Percentiles rank a stretch among this genome's conserved stretches.
Conservation (phyloP, 2,113 vertebrate genomes). For the Equus quagga region DNA sequence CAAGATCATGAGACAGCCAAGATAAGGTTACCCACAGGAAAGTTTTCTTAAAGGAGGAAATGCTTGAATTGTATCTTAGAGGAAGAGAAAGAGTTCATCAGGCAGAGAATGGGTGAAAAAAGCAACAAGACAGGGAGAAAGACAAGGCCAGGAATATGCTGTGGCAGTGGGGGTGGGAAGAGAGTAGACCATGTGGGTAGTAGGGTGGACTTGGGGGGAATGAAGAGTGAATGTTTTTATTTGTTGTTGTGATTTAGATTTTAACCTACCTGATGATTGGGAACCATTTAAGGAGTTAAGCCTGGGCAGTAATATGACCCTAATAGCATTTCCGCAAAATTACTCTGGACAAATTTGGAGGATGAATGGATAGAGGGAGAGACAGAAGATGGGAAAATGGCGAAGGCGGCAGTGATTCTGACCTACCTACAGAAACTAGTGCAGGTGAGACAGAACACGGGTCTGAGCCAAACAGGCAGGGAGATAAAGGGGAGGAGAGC, state of each 20-base stretch:
- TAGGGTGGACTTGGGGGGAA: neutral
- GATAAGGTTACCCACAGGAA: neutral
- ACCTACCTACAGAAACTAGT: neutral
- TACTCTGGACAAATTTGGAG: neutral
- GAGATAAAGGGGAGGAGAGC: neutral
- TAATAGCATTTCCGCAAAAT: neutral
- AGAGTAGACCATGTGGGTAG: too few species aligned
- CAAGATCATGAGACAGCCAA: constrained; percentile 7
- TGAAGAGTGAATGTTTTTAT: accelerated
- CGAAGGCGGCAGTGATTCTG: neutral
- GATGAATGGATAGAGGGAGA: neutral
- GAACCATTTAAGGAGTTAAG: neutral
- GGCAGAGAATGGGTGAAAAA: neutral
- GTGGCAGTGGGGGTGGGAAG: accelerated
- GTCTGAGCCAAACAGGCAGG: neutral
- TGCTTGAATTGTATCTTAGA: neutral
- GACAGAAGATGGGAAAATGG: neutral
- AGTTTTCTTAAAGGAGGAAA: neutral
- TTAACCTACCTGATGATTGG: neutral
- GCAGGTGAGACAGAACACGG: neutral
- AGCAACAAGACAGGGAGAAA: neutral
- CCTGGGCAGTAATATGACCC: neutral
- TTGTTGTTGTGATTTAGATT: neutral
- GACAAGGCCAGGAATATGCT: neutral
- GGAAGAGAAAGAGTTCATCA: neutral